Conservation (phyloP, 2,113 vertebrate species). For the Nyctereutes procyonoides region DNA sequence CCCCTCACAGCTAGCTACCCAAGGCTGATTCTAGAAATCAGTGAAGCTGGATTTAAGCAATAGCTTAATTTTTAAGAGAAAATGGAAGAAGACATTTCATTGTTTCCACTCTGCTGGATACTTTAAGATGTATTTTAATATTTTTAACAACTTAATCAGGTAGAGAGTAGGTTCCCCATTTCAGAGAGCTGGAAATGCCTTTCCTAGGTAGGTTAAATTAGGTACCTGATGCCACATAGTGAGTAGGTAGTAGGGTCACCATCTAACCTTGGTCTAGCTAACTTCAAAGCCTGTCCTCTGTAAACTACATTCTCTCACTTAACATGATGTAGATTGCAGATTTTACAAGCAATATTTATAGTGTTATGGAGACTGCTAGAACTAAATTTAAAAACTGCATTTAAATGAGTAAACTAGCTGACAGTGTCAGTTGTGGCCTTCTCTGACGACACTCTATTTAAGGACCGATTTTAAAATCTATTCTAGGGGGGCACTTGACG, state of each 20-base stretch:
- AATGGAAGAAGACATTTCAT: neutral
- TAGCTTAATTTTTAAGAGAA: neutral
- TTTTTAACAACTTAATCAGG: neutral
- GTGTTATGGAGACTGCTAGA: neutral
- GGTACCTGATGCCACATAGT: neutral
- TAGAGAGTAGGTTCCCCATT: neutral
- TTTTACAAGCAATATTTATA: neutral
- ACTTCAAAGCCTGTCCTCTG: neutral
- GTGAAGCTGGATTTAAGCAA: neutral
- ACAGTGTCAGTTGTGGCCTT: neutral
- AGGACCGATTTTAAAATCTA: neutral
- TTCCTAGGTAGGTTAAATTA: neutral
- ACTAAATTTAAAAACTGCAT: neutral
- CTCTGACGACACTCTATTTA: neutral
- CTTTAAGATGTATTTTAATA: neutral
- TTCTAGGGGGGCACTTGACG: neutral
- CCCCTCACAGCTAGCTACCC: neutral
- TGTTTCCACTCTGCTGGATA: neutral
- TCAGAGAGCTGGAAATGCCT: neutral
- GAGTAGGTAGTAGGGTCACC: neutral
- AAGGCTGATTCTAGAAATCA: conserved; percentile 3
- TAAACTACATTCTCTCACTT: neutral
- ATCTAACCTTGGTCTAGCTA: neutral
- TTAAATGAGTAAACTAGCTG: conserved; percentile 9
- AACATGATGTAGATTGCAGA: neutral